A percentile compares a stretch with the other conserved stretches of the same genome.
phyloP scores from a whole-genome alignment of 2,113 vertebrate species.

The Ciconia maguari region DNA sequence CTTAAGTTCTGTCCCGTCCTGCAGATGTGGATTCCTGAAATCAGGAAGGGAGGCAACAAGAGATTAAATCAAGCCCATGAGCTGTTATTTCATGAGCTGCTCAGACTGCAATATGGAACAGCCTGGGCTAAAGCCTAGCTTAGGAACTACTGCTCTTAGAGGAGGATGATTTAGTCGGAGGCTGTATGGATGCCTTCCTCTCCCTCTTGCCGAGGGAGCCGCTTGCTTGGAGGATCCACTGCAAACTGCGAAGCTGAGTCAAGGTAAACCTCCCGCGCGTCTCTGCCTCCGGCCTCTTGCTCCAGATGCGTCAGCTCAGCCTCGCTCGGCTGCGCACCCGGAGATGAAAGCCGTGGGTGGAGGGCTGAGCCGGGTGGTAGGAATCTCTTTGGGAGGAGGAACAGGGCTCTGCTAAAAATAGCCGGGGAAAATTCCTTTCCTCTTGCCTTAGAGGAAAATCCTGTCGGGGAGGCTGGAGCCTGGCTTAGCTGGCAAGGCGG shows the following conservation, averaged over 20 bases:
- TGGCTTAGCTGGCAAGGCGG: neutral
- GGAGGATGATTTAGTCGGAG: neutral
- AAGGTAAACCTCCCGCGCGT: too few species aligned
- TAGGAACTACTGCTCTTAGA: neutral
- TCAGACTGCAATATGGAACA: accelerated
- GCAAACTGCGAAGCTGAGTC: neutral
- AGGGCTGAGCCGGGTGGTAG: neutral
- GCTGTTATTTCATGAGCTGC: neutral
- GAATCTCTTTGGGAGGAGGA: neutral
- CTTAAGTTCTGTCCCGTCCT: neutral
- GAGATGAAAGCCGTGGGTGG: neutral
- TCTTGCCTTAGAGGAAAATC: neutral
- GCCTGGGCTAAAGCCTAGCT: neutral
- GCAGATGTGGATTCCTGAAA: neutral
- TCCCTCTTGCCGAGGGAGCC: neutral
- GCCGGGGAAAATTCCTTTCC: constrained; percentile 22
- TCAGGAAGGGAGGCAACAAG: neutral
- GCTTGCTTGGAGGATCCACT: neutral
- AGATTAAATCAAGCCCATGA: neutral
- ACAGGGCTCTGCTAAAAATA: constrained; percentile 26
- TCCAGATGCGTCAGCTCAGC: neutral
- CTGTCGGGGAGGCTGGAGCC: neutral
- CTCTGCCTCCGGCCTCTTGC: neutral
- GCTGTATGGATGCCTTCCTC: neutral
- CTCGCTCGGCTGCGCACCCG: neutral